A percentile compares a stretch with the other conserved stretches of the same genome.
These are phyloP conservation scores for Mythimna pallens DNA, from an alignment of 2,888 invertebrate genomes.

Conservation along the genomic window DNA sequence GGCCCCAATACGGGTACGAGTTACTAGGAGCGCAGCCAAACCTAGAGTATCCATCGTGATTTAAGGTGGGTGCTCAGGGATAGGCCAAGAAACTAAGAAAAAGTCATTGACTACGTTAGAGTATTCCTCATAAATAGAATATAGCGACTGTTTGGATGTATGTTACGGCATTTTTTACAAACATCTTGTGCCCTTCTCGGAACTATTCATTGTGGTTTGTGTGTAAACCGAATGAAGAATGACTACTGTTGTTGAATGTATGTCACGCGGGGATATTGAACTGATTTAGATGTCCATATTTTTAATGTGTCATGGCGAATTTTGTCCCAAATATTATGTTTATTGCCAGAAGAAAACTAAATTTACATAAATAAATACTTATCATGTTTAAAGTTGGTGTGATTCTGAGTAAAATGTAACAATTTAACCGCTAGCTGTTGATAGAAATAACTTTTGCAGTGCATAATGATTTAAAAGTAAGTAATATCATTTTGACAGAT, in stretches of 20 bases:
- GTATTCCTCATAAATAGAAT: conserved; percentile 16
- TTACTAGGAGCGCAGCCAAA: background rate
- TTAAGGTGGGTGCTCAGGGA: background rate
- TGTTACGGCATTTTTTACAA: conserved; percentile 65
- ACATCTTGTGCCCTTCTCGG: conserved; percentile 65
- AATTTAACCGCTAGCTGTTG: background rate
- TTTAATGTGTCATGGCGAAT: conserved; percentile 6
- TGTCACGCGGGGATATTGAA: conserved; percentile 40
- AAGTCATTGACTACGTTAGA: background rate
- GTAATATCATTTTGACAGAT: conserved; percentile 15
- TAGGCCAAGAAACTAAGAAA: background rate
- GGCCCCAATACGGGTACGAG: background rate
- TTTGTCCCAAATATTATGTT: background rate
- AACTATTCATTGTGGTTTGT: conserved; percentile 60
- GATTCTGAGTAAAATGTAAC: background rate
- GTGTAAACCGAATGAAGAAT: conserved; percentile 59
- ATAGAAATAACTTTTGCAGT: background rate
- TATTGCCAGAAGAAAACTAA: background rate
- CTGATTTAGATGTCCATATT: conserved; percentile 32
- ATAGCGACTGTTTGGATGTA: conserved; percentile 23
- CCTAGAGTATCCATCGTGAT: no score
- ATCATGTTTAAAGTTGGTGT: background rate
- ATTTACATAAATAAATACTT: no score
- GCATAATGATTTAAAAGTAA: background rate
- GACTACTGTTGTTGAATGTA: conserved; percentile 55